Conservation (phyloP, 1,140 invertebrate species). For the Lerema accius region DNA sequence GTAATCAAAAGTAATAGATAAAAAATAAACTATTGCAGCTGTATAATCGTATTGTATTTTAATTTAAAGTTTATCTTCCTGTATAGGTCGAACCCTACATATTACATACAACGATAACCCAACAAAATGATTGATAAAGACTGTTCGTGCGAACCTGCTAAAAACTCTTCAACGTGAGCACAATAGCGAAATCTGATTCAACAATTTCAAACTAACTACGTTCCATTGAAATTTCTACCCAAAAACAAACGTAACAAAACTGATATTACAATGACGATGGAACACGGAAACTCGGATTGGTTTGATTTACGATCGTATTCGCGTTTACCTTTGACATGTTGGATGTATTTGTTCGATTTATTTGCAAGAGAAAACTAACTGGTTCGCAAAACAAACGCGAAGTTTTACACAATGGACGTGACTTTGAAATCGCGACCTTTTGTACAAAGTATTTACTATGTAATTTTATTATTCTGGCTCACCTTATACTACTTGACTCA, state of each 20-base stretch:
- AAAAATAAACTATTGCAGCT: slow-evolving; percentile 1
- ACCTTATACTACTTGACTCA: too few relatives aligned
- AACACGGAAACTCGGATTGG: slow-evolving; percentile 30
- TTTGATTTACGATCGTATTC: slow-evolving; percentile 33
- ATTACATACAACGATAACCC: slow-evolving; percentile 1
- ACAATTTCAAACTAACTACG: slow-evolving; percentile 20
- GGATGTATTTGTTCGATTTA: slow-evolving; percentile 34
- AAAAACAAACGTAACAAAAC: slow-evolving; percentile 24
- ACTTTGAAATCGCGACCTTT: not conserved
- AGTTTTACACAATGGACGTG: slow-evolving; percentile 1
- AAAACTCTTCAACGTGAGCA: slow-evolving; percentile 28
- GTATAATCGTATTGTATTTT: too few relatives aligned
- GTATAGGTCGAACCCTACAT: too few relatives aligned
- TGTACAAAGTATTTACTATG: too few relatives aligned
- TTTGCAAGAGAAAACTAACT: slow-evolving; percentile 22
- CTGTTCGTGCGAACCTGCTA: slow-evolving; percentile 16
- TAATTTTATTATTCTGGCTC: too few relatives aligned
- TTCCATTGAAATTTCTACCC: slow-evolving; percentile 22
- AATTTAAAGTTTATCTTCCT: not conserved
- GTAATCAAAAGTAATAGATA: too few relatives aligned
- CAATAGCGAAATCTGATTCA: slow-evolving; percentile 23
- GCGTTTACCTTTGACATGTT: slow-evolving; percentile 35
- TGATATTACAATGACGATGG: slow-evolving; percentile 11
- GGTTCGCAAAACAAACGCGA: slow-evolving; percentile 7
- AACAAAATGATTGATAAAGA: slow-evolving; percentile 9